phyloP scores from a whole-genome alignment of 2,113 vertebrate species.

The Rhynchomys soricoides region DNA sequence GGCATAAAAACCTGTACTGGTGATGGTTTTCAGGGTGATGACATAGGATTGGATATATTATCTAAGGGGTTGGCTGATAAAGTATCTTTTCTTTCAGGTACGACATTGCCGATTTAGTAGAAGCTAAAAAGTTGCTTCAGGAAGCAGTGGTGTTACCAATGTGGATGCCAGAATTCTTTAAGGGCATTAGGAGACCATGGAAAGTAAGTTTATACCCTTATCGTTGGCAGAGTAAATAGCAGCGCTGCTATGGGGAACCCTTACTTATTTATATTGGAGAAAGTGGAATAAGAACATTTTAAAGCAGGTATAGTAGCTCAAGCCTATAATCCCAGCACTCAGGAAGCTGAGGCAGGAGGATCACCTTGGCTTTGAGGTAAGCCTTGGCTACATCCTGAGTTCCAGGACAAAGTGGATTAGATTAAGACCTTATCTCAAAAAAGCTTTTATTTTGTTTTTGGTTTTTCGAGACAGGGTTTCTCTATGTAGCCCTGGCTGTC shows the following conservation, averaged over 20 bases:
- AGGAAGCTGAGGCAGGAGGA: not conserved
- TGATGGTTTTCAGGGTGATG: not conserved
- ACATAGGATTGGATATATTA: not conserved
- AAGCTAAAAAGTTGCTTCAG: slow-evolving; percentile 97
- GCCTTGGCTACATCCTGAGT: not conserved
- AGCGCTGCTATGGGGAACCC: not conserved
- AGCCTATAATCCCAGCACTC: not conserved
- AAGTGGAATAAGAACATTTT: not conserved
- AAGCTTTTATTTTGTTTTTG: no score
- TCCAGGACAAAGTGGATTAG: not conserved
- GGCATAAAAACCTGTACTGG: rapidly evolving
- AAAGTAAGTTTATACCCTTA: slow-evolving; percentile 88
- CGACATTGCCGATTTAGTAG: slow-evolving; percentile 96
- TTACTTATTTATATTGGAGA: not conserved
- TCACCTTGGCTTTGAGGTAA: not conserved
- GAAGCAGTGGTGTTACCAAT: slow-evolving; percentile 98
- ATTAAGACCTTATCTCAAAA: not conserved
- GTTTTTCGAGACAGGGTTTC: no score
- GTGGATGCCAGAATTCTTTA: slow-evolving; percentile 99
- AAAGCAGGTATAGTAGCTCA: not conserved
- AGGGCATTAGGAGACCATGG: slow-evolving; percentile 98
- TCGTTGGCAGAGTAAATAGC: not conserved
- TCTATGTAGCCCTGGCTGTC: no score
- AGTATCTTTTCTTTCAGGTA: slow-evolving; percentile 88
- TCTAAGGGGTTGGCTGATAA: slow-evolving; percentile 26